A percentile compares a stretch with the other conserved stretches of the same genome.
Conservation (phyloP, 2,797 vertebrate species). For the Champsocephalus esox region DNA sequence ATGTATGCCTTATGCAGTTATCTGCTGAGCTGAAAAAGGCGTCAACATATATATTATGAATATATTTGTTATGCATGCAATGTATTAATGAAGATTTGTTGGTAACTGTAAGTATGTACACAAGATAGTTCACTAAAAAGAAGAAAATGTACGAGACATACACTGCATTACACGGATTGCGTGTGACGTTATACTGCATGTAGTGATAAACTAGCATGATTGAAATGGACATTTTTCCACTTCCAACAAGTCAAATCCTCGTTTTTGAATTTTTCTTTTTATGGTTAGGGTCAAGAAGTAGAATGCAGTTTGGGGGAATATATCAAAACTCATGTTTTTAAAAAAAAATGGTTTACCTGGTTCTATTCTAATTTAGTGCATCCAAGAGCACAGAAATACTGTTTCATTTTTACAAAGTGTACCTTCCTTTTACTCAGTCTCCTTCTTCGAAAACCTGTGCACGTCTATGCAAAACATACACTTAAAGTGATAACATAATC, state of each 20-base stretch:
- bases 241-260: slow-evolving; percentile 42
- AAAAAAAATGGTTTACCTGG: slow-evolving; percentile 4
- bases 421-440: slow-evolving; percentile 16
- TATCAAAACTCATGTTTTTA: slow-evolving; percentile 13
- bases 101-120: slow-evolving; percentile 32
- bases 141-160: slow-evolving; percentile 24
- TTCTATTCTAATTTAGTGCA: slow-evolving; percentile 37
- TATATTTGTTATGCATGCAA: slow-evolving; percentile 30
- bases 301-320: slow-evolving; percentile 12
- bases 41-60: background rate
- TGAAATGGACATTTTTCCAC: slow-evolving; percentile 58
- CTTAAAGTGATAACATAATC: slow-evolving; percentile 86
- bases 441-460: slow-evolving; percentile 64
- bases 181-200: slow-evolving; percentile 49
- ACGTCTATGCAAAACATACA: slow-evolving; percentile 84
- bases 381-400: slow-evolving; percentile 16
- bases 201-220: slow-evolving; percentile 2
- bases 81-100: slow-evolving; percentile 55
- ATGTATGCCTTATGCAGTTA: slow-evolving; percentile 47
- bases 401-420: slow-evolving; percentile 45
- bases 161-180: slow-evolving; percentile 59
- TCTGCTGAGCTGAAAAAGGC: slow-evolving; percentile 26
- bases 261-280: background rate
- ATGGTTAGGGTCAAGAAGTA: slow-evolving; percentile 4
- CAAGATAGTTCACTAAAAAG: slow-evolving; percentile 31